These are phyloP conservation scores for Brachionus rubens DNA, from an alignment of 1,140 invertebrate genomes.

Conservation along the genomic window DNA sequence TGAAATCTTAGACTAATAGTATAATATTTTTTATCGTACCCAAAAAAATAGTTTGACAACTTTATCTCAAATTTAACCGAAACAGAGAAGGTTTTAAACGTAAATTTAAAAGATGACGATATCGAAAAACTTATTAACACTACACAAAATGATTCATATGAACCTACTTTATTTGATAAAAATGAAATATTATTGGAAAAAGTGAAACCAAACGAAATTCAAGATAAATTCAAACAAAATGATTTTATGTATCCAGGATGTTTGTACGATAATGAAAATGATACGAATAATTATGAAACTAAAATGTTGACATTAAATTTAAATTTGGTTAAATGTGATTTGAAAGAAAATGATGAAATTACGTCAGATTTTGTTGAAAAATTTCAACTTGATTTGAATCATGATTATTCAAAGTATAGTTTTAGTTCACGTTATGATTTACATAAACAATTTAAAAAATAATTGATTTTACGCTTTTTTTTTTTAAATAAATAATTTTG, in stretches of 20 bases:
- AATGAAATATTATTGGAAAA: neutral
- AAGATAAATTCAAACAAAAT: neutral
- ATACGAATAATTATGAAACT: neutral
- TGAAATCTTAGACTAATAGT: neutral
- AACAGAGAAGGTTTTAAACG: neutral
- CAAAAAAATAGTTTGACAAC: conserved; percentile 39
- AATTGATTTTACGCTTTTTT: too few species aligned
- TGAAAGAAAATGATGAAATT: neutral
- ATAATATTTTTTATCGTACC: too few species aligned
- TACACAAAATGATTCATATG: neutral
- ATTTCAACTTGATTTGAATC: conserved; percentile 1
- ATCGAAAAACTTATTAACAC: neutral
- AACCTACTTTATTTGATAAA: neutral
- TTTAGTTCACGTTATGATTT: neutral
- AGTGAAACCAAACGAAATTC: neutral
- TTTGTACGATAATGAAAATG: neutral
- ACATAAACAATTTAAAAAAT: conserved; percentile 1
- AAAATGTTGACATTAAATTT: neutral
- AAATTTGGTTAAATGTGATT: conserved; percentile 4
- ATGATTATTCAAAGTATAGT: conserved; percentile 22
- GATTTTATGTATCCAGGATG: neutral
- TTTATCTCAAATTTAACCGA: conserved; percentile 2
- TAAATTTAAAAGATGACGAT: neutral
- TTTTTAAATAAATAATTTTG: conserved; percentile 6
- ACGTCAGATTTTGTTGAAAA: conserved; percentile 13